phyloP scores from a whole-genome alignment of 2,888 invertebrate genomes.

The Epistrophella euchroma region DNA sequence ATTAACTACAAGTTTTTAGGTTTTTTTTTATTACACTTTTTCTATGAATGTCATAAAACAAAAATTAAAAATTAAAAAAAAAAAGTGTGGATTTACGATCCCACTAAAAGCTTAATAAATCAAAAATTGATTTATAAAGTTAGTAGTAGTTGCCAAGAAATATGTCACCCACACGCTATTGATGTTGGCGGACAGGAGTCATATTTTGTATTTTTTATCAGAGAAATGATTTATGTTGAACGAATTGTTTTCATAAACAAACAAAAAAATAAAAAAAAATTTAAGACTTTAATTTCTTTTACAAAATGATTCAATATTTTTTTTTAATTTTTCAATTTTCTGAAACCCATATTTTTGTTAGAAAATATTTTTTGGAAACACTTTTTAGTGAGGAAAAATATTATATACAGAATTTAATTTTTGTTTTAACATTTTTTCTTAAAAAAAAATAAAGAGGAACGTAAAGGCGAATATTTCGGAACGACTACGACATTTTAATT shows the following conservation, averaged over 20 bases:
- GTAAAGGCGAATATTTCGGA: no score
- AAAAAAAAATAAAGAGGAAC: no score
- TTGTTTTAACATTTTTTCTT: no score
- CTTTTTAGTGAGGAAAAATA: no score
- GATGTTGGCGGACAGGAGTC: not conserved
- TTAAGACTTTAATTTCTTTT: not conserved
- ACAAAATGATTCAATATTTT: not conserved
- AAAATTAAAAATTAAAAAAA: not conserved
- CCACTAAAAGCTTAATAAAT: constrained; percentile 6
- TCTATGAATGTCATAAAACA: not conserved
- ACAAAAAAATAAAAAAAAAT: not conserved
- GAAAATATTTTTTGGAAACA: no score
- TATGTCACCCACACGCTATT: constrained; percentile 27
- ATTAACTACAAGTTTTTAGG: not conserved
- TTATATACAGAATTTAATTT: no score
- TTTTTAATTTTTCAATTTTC: no score
- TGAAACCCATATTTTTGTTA: no score
- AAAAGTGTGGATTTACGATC: not conserved
- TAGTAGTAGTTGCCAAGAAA: not conserved
- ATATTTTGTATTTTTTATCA: not conserved
- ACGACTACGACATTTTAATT: no score
- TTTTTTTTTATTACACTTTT: not conserved
- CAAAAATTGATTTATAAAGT: constrained; percentile 6
- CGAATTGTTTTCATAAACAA: not conserved
- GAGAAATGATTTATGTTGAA: not conserved